A percentile compares a stretch with the other conserved stretches of the same genome.
phyloP scores from a whole-genome alignment of 2,113 vertebrate species.

The Oxygymnocypris stewartii region DNA sequence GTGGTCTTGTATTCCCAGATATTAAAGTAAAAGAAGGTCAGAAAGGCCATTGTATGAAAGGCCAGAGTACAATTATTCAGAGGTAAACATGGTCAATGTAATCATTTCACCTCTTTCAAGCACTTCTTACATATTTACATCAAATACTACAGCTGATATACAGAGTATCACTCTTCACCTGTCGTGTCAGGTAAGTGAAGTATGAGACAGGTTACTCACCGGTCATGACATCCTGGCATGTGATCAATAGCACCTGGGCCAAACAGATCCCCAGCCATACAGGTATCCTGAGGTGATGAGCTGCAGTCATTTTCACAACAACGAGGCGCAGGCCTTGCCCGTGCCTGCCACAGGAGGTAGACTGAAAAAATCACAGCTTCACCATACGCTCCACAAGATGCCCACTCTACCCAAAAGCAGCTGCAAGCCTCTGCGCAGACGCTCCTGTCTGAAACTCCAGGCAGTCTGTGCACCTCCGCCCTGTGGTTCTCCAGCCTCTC shows the following conservation, averaged over 20 bases:
- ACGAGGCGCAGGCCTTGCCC: slow-evolving; percentile 2
- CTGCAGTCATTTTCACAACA: slow-evolving; percentile 65
- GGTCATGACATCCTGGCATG: slow-evolving; percentile 63
- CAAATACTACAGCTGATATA: neutral
- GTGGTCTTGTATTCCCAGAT: neutral
- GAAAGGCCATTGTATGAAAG: neutral
- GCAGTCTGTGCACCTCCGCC: slow-evolving; percentile 22
- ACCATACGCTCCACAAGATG: slow-evolving; percentile 22
- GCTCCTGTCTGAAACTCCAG: slow-evolving; percentile 20
- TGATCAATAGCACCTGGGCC: slow-evolving; percentile 68
- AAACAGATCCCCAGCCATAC: slow-evolving; percentile 65
- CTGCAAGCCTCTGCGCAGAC: slow-evolving; percentile 19
- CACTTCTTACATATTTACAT: neutral
- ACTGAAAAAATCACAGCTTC: slow-evolving; percentile 33
- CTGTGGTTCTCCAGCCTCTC: slow-evolving; percentile 48
- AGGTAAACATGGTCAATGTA: neutral
- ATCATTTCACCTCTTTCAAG: neutral
- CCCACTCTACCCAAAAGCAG: slow-evolving; percentile 4
- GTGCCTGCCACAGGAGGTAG: slow-evolving; percentile 24
- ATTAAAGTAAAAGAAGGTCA: neutral
- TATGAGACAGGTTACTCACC: slow-evolving; percentile 63
- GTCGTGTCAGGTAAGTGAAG: neutral
- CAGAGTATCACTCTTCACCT: neutral
- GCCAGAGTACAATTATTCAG: neutral
- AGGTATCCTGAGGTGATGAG: slow-evolving; percentile 61